Evolutionary conservation across 2,113 vertebrate species (phyloP).

Genomic region (Cyanoderma ruficeps): DNA sequence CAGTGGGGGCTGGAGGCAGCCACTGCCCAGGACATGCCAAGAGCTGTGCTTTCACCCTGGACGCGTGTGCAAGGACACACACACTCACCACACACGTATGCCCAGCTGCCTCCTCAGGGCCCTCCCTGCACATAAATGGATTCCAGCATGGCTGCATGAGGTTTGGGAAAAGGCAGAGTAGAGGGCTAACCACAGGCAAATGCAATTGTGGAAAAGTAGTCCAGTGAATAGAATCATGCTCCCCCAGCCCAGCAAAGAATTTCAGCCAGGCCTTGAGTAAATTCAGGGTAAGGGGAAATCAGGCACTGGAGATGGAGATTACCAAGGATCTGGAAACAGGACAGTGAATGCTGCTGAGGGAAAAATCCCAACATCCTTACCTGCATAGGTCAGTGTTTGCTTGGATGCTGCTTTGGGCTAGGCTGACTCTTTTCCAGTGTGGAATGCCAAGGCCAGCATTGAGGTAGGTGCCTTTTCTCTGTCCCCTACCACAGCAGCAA

Average conservation of each 20-base stretch:
- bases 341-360: background rate
- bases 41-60: background rate
- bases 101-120: background rate
- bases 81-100: rapidly evolving
- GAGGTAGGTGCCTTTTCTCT: background rate
- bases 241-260: background rate
- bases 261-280: background rate
- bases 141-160: background rate
- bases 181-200: background rate
- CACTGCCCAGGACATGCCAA: background rate
- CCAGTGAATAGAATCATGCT: background rate
- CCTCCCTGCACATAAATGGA: background rate
- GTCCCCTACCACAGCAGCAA: background rate
- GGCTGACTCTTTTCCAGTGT: background rate
- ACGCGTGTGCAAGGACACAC: background rate
- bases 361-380: background rate
- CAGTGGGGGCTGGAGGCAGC: background rate
- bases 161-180: background rate
- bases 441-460: background rate
- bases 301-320: background rate
- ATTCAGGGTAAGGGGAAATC: background rate
- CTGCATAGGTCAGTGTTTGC: background rate
- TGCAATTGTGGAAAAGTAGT: background rate
- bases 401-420: too few relatives aligned
- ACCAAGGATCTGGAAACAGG: background rate